Evolutionary conservation across 2,888 invertebrate species (phyloP), one percentile per base, ranked within the genome.

Genomic region (Pardosa pseudoannulata): DNA sequence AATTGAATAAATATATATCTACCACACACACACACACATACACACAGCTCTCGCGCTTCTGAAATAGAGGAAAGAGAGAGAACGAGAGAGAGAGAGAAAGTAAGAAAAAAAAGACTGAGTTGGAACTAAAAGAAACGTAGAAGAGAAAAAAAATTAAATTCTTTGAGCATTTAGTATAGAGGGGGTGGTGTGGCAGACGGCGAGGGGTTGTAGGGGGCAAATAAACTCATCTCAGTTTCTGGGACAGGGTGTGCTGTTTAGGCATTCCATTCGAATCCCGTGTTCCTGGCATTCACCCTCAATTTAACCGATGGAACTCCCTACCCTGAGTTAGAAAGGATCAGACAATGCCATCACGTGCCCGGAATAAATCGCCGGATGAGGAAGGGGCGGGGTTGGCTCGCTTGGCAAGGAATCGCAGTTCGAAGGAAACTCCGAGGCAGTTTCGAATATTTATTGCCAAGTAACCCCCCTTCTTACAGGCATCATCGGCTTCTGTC

Each of bases 271-370:
- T 28, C 73, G n/a, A 29, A 32, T 28, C 72, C 64, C 67, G 50
- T 73, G 78, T 41, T 67, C 73, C 70, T 83, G 73, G 83, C 78
- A 83, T 83, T 72, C 78, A 46, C 82, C 64, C 82, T 75, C 82
- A 70, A 82, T 82, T 82, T 75, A 71, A 83, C 72, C 65, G 64
- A 73, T 83, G 64, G 78, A 65, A 64, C 56, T 56, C 56, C 56
- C 56, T 56, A 16, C 23, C 23, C 56, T 1, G 23, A 56, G 23
- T 23, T 56, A 56, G 23, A 23, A 56, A 56, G 56, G 56, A 56
- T 56, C 56, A 56, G 19, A 56, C 56, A 67, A 71, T 71, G 76
- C 27, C 19, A 32, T 73, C 65, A 67, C 78, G 83, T 83, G 78
- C 50, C 19, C 1, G 6, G 78, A 83, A 83, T 83, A 78, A 78